A percentile compares a stretch with the other conserved stretches of the same genome.
phyloP scores from a whole-genome alignment of 2,113 vertebrate genomes.

The Cyprinodon variegatus region DNA sequence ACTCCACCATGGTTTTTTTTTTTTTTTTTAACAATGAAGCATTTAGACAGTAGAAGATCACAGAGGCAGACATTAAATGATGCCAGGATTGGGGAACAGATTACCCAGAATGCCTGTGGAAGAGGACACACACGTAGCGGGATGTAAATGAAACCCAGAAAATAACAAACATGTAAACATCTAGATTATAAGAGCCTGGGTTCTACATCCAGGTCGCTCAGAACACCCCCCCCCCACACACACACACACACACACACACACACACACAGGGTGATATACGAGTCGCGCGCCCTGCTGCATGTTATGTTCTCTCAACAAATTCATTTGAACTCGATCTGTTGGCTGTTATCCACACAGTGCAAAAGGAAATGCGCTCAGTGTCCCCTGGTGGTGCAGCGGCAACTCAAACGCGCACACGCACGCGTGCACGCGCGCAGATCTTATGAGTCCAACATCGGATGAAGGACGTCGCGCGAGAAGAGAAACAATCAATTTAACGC shows the following conservation, averaged over 20 bases:
- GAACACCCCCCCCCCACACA: not conserved
- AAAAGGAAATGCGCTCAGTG: slow-evolving; percentile 60
- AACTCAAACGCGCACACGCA: slow-evolving; percentile 2
- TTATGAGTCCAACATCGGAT: slow-evolving; percentile 62
- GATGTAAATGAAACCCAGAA: slow-evolving; percentile 34
- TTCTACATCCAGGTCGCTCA: slow-evolving; percentile 26
- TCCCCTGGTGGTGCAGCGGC: slow-evolving; percentile 36
- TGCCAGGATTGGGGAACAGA: too few relatives aligned
- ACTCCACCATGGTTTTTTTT: not conserved
- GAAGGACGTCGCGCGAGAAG: slow-evolving; percentile 55
- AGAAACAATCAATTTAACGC: slow-evolving; percentile 75
- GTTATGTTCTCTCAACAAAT: slow-evolving; percentile 58
- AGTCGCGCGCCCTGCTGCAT: slow-evolving; percentile 18
- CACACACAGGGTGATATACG: slow-evolving; percentile 18
- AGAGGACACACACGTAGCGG: slow-evolving; percentile 8
- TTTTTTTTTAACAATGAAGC: not conserved
- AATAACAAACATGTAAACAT: slow-evolving; percentile 49
- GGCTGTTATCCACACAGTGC: slow-evolving; percentile 60
- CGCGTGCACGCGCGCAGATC: slow-evolving; percentile 22
- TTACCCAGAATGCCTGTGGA: not conserved
- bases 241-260: not conserved
- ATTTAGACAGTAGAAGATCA: not conserved
- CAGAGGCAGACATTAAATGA: not conserved
- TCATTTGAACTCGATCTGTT: slow-evolving; percentile 60
- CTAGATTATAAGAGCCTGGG: slow-evolving; percentile 42